Percentiles rank a stretch among this genome's conserved stretches.
These are phyloP conservation scores for Anoplolepis gracilipes DNA, from an alignment of 1,140 invertebrate genomes.

Conservation along the genomic window DNA sequence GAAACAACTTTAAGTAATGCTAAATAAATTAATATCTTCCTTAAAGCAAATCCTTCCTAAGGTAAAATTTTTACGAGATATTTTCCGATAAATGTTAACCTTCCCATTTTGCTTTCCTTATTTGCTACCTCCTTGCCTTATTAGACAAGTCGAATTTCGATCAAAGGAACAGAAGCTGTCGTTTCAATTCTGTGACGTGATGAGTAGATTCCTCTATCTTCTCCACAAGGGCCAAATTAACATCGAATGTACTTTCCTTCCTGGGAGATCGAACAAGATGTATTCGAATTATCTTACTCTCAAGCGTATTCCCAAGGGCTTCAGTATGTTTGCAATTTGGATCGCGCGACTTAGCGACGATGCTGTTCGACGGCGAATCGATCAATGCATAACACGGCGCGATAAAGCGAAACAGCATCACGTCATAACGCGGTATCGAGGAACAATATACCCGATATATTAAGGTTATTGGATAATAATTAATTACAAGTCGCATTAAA, in stretches of 20 bases:
- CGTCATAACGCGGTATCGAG: neutral
- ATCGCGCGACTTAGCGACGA: slow-evolving; percentile 28
- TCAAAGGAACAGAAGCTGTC: neutral
- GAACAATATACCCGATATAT: slow-evolving; percentile 22
- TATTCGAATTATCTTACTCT: neutral
- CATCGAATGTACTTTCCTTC: slow-evolving; percentile 2
- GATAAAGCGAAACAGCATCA: slow-evolving; percentile 37
- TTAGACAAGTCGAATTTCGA: neutral
- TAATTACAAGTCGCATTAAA: slow-evolving; percentile 53
- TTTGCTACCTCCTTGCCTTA: too few relatives aligned
- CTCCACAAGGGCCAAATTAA: neutral
- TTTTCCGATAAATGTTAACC: neutral
- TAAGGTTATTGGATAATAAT: slow-evolving; percentile 45
- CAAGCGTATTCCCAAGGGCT: neutral
- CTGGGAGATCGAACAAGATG: neutral
- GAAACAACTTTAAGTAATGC: neutral
- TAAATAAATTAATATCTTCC: slow-evolving; percentile 7
- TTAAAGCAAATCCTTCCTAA: neutral
- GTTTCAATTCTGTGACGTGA: neutral
- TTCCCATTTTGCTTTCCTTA: neutral
- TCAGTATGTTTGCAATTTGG: slow-evolving; percentile 39
- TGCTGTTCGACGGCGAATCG: slow-evolving; percentile 27
- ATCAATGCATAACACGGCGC: slow-evolving; percentile 17
- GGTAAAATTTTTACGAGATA: neutral
- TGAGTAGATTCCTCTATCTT: neutral